Evolutionary conservation across 2,797 vertebrate genomes (phyloP).

Genomic region (Paguma larvata): DNA sequence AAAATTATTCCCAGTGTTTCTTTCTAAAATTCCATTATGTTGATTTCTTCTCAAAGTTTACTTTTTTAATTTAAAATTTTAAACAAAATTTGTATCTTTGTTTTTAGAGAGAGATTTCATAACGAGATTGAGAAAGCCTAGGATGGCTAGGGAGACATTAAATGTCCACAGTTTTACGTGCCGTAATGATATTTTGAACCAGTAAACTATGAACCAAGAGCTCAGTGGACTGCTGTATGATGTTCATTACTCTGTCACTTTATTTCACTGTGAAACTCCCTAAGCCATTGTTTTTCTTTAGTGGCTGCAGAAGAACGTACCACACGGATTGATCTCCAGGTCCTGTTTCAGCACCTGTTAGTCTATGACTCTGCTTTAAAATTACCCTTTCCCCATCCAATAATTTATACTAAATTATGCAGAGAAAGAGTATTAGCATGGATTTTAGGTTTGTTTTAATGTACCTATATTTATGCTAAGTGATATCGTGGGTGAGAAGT

Average conservation of each 20-base stretch:
- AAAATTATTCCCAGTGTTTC: neutral
- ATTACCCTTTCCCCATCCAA: neutral
- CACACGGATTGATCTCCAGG: neutral
- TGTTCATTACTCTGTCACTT: too few species aligned
- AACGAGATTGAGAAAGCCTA: neutral
- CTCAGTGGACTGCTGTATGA: neutral
- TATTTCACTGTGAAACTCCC: neutral
- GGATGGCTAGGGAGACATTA: neutral
- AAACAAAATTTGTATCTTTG: neutral
- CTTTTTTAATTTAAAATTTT: neutral
- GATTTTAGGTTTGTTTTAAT: neutral
- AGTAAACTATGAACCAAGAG: neutral
- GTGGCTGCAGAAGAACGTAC: neutral
- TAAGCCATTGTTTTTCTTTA: neutral
- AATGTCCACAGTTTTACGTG: neutral
- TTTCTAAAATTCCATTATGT: neutral
- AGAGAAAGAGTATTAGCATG: neutral
- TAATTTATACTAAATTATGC: neutral
- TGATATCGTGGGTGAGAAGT: neutral
- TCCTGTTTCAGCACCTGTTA: neutral
- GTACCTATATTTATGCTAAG: neutral
- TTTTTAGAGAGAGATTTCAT: neutral
- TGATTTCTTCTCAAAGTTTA: neutral
- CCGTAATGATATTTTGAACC: neutral
- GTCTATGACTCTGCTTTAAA: neutral